Base-by-base conservation (phyloP, 2,113 vertebrate genomes). In the Agelaius tricolor region DNA sequence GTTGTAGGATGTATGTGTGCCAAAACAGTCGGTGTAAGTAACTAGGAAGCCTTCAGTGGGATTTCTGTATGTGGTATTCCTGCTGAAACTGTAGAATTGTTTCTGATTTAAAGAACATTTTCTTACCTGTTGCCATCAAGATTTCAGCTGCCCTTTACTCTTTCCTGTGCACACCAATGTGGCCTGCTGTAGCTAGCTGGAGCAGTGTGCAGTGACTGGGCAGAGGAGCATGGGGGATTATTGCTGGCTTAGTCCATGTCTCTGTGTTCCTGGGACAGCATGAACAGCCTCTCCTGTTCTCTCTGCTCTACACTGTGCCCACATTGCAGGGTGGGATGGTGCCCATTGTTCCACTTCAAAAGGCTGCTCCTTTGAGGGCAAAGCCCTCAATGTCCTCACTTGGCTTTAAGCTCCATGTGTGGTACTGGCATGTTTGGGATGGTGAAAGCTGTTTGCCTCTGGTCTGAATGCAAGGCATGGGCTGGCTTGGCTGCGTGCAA, bases 161-260 rank as follows among this genome's bases (percentile, higher is more conserved):
- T 76, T 10, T 65, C 8, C 23, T 47, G 31, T 0, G 0, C 43
- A 18, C 26, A 28, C 24, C 46, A 33, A 13, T 51, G 33, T 26
- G 54, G 20, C 8, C 47, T 76, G 33, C 31, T 62, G 3, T n/a
- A 47, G 23, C 30, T 57, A 59, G 8, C 21, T 39, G 63, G 30
- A 39, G 10, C 7, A 1, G 10, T 23, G 24, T 37, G 39, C 55
- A 57, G 68, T 1, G 6, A 15, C 24, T 3, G 2, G 57, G 44
- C 18, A 26, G 52, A 67, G 51, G 35, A 81, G 33, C 1, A 0
- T 0, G 0, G 76, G 76, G 66, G 15, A 13, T 51, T 52, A 8
- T 49, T 46, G 37, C 44, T n/a, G 43, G 22, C 4, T 24, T 26
- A 57, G 31, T 28, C 41, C 6, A 0, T 23, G 15, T 6, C 52